Percentiles rank a stretch among this genome's conserved stretches.
Conservation (phyloP, 2,113 vertebrate species). For the Trichomycterus rosablanca region DNA sequence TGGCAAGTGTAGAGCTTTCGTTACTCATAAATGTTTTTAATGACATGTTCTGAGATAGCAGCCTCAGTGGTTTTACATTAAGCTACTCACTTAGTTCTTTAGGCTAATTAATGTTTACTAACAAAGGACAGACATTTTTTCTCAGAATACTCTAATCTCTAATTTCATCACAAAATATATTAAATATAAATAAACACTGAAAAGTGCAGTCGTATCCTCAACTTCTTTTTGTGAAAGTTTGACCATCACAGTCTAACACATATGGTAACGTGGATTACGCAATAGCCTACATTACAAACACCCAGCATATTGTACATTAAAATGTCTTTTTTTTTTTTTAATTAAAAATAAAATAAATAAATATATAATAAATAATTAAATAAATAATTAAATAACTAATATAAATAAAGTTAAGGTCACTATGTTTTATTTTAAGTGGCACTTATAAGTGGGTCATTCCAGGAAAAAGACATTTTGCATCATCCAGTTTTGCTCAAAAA, state of each 20-base stretch:
- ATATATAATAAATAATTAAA: constrained; percentile 10
- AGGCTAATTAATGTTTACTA: not conserved
- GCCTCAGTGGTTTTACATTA: constrained; percentile 2
- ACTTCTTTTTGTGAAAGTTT: not conserved
- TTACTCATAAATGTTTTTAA: not conserved
- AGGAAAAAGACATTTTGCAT: too few species aligned
- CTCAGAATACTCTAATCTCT: constrained; percentile 22
- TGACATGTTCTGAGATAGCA: constrained; percentile 7
- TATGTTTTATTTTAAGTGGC: constrained; percentile 66
- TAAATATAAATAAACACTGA: constrained; percentile 31
- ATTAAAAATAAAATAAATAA: not conserved
- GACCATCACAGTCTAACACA: constrained; percentile 52
- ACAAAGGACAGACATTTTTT: not conserved
- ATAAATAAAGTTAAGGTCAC: constrained; percentile 77
- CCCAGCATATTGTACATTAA: constrained; percentile 25
- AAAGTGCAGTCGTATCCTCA: constrained; percentile 72
- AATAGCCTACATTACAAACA: constrained; percentile 32
- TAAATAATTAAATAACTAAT: constrained; percentile 5
- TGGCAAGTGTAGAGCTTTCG: constrained; percentile 7
- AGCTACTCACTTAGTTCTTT: not conserved
- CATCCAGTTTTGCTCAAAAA: too few species aligned
- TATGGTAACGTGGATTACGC: constrained; percentile 20
- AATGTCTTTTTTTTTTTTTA: not conserved
- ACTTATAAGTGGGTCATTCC: constrained; percentile 61
- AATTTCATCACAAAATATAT: constrained; percentile 31